phyloP scores from a whole-genome alignment of 2,888 invertebrate species.

The Fragum sueziense region DNA sequence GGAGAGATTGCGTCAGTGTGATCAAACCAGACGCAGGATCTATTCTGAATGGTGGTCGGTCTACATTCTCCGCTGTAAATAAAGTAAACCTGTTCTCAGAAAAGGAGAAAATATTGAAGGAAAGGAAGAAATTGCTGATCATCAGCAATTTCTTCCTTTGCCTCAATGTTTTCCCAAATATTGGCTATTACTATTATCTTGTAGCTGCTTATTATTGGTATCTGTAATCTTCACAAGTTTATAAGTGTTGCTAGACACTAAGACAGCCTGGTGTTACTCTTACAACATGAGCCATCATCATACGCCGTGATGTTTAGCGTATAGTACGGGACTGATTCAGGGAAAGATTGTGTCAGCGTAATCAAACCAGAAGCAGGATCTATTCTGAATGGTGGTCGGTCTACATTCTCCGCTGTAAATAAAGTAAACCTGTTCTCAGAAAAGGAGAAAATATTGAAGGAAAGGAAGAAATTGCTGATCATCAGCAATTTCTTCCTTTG shows the following conservation, averaged over 20 bases:
- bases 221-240: slow-evolving; percentile 98
- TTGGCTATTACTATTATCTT: too few relatives aligned
- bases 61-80: slow-evolving; percentile 53
- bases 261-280: slow-evolving; percentile 92
- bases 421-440: too few relatives aligned
- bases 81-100: too few relatives aligned
- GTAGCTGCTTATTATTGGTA: slow-evolving; percentile 98
- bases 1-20: slow-evolving; percentile 71
- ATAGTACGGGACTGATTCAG: slow-evolving; percentile 85
- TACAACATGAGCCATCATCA: slow-evolving; percentile 99
- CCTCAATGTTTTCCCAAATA: too few relatives aligned
- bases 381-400: slow-evolving; percentile 76
- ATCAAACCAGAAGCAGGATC: slow-evolving; percentile 80
- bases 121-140: too few relatives aligned
- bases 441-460: too few relatives aligned
- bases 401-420: slow-evolving; percentile 53
- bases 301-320: slow-evolving; percentile 98
- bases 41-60: slow-evolving; percentile 76
- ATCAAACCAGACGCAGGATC: slow-evolving; percentile 80
- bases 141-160: too few relatives aligned
- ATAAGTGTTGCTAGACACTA: slow-evolving; percentile 96
- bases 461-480: too few relatives aligned
- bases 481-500: too few relatives aligned
- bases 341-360: slow-evolving; percentile 71
- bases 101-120: too few relatives aligned